Percentiles rank a stretch among this genome's conserved stretches.
phyloP scores from a whole-genome alignment of 2,113 vertebrate species.

The Zapus hudsonius region DNA sequence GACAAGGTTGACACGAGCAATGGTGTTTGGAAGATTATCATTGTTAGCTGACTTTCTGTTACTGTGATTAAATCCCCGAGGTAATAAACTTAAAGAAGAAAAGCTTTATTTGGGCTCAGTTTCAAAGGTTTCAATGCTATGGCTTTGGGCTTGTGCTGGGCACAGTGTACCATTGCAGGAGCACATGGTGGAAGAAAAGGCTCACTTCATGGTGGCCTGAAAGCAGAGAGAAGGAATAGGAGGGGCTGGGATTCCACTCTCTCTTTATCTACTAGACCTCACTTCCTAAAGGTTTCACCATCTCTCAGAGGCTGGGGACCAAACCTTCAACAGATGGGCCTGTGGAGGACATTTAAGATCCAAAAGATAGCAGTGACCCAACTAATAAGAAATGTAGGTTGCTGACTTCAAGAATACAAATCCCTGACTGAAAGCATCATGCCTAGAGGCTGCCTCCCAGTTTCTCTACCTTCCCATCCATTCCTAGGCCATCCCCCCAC shows the following conservation, averaged over 20 bases:
- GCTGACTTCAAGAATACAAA: not conserved
- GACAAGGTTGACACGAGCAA: no score
- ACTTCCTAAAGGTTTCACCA: no score
- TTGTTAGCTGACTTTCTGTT: not conserved
- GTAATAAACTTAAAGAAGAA: not conserved
- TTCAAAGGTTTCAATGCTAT: not conserved
- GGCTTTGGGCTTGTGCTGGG: not conserved
- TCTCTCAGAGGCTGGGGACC: not conserved
- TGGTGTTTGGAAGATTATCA: not conserved
- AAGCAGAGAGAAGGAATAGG: not conserved
- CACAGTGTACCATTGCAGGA: not conserved
- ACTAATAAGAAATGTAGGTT: not conserved
- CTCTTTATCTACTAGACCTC: not conserved
- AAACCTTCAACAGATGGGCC: not conserved
- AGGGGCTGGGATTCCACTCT: not conserved
- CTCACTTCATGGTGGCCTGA: not conserved
- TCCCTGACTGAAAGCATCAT: not conserved
- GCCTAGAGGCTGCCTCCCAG: not conserved
- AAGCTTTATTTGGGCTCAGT: not conserved
- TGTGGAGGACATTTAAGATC: not conserved
- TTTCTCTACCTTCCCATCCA: not conserved
- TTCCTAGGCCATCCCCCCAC: no score
- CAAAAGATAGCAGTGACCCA: not conserved
- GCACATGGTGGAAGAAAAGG: not conserved
- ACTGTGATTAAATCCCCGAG: not conserved